Base-by-base conservation (phyloP, 2,888 invertebrate species). In the Apodemia zela region DNA sequence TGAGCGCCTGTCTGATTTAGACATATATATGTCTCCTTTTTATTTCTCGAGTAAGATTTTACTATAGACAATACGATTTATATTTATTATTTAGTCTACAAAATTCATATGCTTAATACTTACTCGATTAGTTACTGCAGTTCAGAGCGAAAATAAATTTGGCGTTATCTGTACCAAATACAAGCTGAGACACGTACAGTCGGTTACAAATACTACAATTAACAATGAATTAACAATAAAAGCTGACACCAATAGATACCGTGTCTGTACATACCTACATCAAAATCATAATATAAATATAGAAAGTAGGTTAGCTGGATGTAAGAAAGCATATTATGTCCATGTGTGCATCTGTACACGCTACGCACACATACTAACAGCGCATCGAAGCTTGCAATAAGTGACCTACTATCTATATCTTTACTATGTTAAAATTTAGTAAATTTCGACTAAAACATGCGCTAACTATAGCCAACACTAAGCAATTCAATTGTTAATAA, bases 221-320 rank as follows among this genome's bases (percentile, higher is more conserved):
- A 74, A 75, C 72, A 70, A 71, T 65, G 70, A 72, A 71, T 68
- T 69, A 79, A 77, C 71, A 72, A 70, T 72, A 77, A 71, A 75
- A 69, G 69, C 73, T 75, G 76, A 79, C 78, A 79, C 75, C 72
- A 66, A 79, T 75, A 76, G 67, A 75, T 72, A 62, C 67, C 54
- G 62, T 58, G 62, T 67, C 71, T 61, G 21, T 51, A 51, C 62
- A 67, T 72, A 78, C 68, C 38, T 38, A 38, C 38, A 71, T 38
- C 4, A 38, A 38, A 38, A 38, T 38, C 38, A 38, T 38, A 38
- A 13, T 38, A 38, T 38, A 38, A 38, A 38, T 38, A 38, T 15
- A 38, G 38, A 38, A 38, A 38, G 38, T 38, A 38, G 38, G 38
- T 38, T 38, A 38, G 38, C 13, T 38, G 4, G 38, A 38, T 15